Base-by-base conservation (phyloP, 2,797 vertebrate genomes). In the Ptychadena robeensis region DNA sequence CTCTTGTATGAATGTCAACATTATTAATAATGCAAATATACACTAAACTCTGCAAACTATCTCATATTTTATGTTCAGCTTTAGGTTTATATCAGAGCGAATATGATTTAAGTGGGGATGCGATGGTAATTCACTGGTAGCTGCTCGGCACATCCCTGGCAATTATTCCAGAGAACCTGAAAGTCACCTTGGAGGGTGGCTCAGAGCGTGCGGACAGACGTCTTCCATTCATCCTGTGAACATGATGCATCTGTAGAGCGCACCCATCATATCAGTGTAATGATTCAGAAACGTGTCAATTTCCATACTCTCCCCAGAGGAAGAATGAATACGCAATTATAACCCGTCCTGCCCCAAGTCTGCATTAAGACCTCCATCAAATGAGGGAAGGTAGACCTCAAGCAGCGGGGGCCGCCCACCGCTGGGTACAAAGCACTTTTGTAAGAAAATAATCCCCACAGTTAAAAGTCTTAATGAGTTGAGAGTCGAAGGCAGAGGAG, bases 241-340 rank as follows among this genome's bases (percentile, higher is more conserved):
- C 69, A 83, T 44, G 40, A 77, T 63, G 75, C 70, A 83, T 73
- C 34, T 63, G 65, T 14, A 67, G 28, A 79, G 28, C 28, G 74
- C 69, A 68, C 68, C 61, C 75, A 79, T 79, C 35, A 72, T 38
- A 73, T 77, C 38, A 25, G 68, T 57, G 74, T 73, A 83, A 83
- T 73, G 57, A 83, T 63, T 74, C 69, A 73, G 59, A 79, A 83
- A 79, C 27, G 76, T 79, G 69, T 79, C 76, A 67, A 63, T 83
- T 83, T 79, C 82, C 82, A 74, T 48, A 44, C n/a, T 38, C 44
- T 83, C 82, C 63, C 82, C 65, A 64, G 69, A 73, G 82, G 68
- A 53, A 6, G 70, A 80, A 84, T 80, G 71, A 84, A 80, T 84
- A 63, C 71, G 40, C 76, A 79, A 84, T 68, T 68, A 80, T 80